These are phyloP conservation scores for Enteromius radiatus DNA, from an alignment of 2,797 vertebrate species.

Conservation along the genomic window DNA sequence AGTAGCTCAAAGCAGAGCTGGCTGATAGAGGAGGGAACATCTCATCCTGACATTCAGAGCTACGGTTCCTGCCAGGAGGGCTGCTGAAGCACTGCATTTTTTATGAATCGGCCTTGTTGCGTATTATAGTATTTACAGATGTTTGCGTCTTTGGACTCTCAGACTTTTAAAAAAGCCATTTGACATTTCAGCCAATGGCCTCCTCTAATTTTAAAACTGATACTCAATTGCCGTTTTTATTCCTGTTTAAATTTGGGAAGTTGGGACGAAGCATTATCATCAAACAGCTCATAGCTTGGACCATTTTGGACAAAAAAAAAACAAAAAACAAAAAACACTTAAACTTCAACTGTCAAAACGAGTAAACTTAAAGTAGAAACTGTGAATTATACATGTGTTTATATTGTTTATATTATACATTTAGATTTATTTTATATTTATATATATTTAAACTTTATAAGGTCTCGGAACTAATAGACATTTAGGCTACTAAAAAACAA, in stretches of 20 bases:
- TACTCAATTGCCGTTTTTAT: neutral
- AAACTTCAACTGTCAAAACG: too few species aligned
- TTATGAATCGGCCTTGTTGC: slow-evolving; percentile 77
- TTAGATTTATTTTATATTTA: too few species aligned
- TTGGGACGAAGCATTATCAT: neutral
- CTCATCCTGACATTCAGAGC: slow-evolving; percentile 74
- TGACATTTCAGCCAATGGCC: slow-evolving; percentile 1
- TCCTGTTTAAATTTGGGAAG: neutral
- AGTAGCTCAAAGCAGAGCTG: slow-evolving; percentile 64
- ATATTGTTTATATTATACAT: too few species aligned
- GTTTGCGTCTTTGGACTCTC: slow-evolving; percentile 68
- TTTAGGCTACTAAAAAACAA: neutral
- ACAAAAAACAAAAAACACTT: too few species aligned
- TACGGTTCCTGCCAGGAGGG: slow-evolving; percentile 73
- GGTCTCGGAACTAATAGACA: neutral
- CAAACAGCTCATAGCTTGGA: neutral
- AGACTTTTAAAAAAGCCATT: slow-evolving; percentile 13
- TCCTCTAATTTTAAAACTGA: neutral
- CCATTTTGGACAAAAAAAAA: neutral
- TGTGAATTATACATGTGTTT: neutral
- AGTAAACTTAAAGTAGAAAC: neutral
- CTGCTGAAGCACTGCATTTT: slow-evolving; percentile 77
- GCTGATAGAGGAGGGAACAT: slow-evolving; percentile 28
- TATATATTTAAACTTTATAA: neutral
- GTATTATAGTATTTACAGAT: slow-evolving; percentile 81